These are phyloP conservation scores for Shinisaurus crocodilurus DNA, from an alignment of 2,113 vertebrate species.

Conservation along the genomic window DNA sequence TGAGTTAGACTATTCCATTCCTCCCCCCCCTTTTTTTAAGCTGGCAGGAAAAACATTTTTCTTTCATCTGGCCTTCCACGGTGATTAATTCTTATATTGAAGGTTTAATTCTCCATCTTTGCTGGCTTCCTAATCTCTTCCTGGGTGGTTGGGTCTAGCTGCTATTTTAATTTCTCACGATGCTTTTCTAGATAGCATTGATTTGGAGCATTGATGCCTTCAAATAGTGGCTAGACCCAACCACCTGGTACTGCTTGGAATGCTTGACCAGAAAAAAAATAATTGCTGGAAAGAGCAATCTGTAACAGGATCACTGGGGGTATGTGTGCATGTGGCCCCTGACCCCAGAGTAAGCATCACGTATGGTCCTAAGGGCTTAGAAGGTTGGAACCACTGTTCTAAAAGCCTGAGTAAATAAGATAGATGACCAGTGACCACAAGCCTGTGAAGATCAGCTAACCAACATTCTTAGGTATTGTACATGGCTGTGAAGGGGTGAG, in stretches of 20 bases:
- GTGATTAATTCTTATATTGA: neutral
- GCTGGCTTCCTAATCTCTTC: neutral
- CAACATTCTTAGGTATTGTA: constrained; percentile 22
- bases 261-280: too few relatives aligned
- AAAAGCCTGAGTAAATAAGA: constrained; percentile 4
- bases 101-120: neutral
- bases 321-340: neutral
- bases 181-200: too few relatives aligned
- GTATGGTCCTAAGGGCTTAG: neutral
- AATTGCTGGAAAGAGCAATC: too few relatives aligned
- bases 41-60: neutral
- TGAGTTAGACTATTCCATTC: too few relatives aligned
- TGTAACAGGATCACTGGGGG: too few relatives aligned
- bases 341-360: too few relatives aligned
- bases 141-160: too few relatives aligned
- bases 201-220: too few relatives aligned
- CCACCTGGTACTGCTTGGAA: too few relatives aligned
- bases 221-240: too few relatives aligned
- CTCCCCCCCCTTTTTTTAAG: too few relatives aligned
- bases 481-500: neutral
- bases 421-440: constrained; percentile 17
- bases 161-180: too few relatives aligned
- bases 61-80: neutral
- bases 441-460: constrained; percentile 53
- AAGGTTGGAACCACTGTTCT: neutral